These are phyloP conservation scores for Austrolebias charrua DNA, from an alignment of 2,797 vertebrate genomes.

Conservation along the genomic window DNA sequence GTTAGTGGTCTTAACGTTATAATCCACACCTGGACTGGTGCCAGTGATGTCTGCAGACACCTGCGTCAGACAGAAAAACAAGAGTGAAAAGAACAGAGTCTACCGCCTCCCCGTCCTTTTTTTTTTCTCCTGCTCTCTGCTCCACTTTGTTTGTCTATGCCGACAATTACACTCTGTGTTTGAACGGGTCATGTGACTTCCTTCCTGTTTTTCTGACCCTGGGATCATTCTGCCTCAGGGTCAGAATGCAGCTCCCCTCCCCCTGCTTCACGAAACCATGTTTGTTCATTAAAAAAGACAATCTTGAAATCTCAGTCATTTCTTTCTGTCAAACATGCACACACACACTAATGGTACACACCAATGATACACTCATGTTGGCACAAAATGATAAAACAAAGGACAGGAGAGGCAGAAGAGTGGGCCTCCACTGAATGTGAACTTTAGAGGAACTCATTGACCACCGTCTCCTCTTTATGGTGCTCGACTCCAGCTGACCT, in stretches of 20 bases:
- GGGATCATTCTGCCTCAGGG: constrained; percentile 57
- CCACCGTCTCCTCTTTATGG: constrained; percentile 56
- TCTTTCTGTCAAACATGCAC: neutral
- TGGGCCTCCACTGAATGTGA: constrained; percentile 62
- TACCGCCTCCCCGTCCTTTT: neutral
- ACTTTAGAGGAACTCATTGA: constrained; percentile 71
- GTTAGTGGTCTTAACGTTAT: constrained; percentile 53
- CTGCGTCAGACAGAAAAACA: constrained; percentile 73
- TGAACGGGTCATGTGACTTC: constrained; percentile 67
- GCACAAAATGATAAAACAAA: constrained; percentile 12
- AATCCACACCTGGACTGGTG: constrained; percentile 71
- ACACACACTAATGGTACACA: constrained; percentile 4
- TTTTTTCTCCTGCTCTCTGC: constrained; percentile 7
- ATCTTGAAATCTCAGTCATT: constrained; percentile 48
- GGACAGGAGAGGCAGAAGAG: constrained; percentile 15
- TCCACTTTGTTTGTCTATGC: constrained; percentile 30
- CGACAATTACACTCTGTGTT: constrained; percentile 16
- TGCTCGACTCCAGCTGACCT: constrained; percentile 60
- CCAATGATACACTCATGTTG: constrained; percentile 6
- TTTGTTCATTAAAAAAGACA: constrained; percentile 55
- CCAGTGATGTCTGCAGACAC: constrained; percentile 71
- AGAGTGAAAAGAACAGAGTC: constrained; percentile 52
- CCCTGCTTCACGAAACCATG: neutral
- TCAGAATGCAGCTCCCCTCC: constrained; percentile 21
- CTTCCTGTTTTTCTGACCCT: constrained; percentile 74